Evolutionary conservation across 2,888 invertebrate species (phyloP), one percentile per base, ranked within the genome.

Genomic region (Leucoma salicis): DNA sequence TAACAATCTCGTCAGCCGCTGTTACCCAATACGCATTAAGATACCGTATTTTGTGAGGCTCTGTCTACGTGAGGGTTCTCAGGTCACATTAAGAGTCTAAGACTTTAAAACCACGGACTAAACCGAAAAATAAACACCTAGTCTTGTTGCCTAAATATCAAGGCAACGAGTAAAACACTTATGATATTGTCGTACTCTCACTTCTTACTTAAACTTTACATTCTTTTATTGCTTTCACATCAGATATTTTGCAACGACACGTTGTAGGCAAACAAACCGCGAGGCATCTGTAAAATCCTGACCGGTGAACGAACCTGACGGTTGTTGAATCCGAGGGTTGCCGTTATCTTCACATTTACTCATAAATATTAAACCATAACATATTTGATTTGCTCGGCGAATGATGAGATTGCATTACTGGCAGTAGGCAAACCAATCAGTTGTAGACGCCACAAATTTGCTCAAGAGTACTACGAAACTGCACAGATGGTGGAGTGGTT

Each of bases 171-270:
- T n/a, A 21, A 21, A 8, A 21, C 21, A 21, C 16, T 4, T 4
- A 21, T 5, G 8, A 21, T 29, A 29, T 12, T 29, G 13, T 13
- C 13, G 1, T 2, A 13, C 6, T 12, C 27, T 13, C 6, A 21
- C 49, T 48, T 53, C 44, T 38, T 46, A 49, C 39, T 46, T 44
- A 46, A 50, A 57, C 46, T 40, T 46, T 43, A 52, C 47, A 50
- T 55, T 49, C 42, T 43, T 36, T 37, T 34, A 58, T 62, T 62
- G 62, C 58, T 53, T 55, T 51, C 61, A 31, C 38, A 46, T 35
- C 38, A 44, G 52, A 52, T 57, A 61, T 61, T 57, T 55, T 49
- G 48, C 43, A 55, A 46, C 55, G 54, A 13, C 14, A 13, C 61
- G 52, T 61, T 44, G 54, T 51, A 21, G 24, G 51, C 46, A 54